phyloP scores from a whole-genome alignment of 2,113 vertebrate species.

The Genyomyrus donnyi region DNA sequence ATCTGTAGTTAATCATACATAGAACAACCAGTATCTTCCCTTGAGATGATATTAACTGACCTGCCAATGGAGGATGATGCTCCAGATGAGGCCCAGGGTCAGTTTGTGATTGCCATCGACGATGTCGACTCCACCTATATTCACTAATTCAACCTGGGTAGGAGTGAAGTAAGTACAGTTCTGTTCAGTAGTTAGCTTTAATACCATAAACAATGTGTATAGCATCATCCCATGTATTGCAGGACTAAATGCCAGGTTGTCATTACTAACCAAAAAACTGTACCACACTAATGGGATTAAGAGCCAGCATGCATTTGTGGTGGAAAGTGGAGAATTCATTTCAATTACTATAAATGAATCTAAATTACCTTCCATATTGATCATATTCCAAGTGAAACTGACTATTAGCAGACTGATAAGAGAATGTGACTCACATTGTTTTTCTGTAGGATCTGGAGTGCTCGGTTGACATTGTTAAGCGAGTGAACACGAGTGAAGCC shows the following conservation, averaged over 20 bases:
- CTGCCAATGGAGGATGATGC: constrained; percentile 99
- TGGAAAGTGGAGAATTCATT: not conserved
- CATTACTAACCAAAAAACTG: not conserved
- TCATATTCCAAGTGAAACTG: not conserved
- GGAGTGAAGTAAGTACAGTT: constrained; percentile 4
- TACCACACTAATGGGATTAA: not conserved
- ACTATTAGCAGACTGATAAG: not conserved
- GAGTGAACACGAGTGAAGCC: constrained; percentile 92
- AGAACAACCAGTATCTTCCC: not conserved
- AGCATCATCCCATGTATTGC: not conserved
- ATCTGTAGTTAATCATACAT: not conserved
- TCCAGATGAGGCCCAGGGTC: constrained; percentile 96
- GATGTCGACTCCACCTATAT: constrained; percentile 91
- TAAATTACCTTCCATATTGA: not conserved
- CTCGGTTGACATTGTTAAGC: constrained; percentile 97
- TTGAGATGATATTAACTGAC: constrained; percentile 51
- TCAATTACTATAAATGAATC: not conserved
- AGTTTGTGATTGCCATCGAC: constrained; percentile 99
- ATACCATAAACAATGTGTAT: not conserved
- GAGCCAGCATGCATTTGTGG: not conserved
- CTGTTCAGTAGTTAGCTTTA: not conserved
- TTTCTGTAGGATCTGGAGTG: constrained; percentile 87
- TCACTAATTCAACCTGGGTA: constrained; percentile 88
- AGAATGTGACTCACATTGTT: constrained; percentile 81
- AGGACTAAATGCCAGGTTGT: not conserved